These are phyloP conservation scores for Proales similis DNA, from an alignment of 1,140 invertebrate genomes.

Conservation along the genomic window DNA sequence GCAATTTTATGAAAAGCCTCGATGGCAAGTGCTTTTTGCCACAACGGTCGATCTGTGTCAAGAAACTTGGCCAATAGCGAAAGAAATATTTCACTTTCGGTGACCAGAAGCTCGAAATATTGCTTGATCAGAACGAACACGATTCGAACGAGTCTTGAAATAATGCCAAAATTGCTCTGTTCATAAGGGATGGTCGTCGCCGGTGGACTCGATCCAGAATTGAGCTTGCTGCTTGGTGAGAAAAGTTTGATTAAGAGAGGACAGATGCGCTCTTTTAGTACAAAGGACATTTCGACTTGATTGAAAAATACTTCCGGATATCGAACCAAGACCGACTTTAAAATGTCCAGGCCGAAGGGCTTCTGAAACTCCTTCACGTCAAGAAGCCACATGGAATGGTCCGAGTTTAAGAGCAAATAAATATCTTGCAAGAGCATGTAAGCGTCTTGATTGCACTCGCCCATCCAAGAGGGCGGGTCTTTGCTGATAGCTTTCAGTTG, in stretches of 20 bases:
- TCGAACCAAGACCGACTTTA: conserved; percentile 36
- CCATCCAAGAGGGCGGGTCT: conserved; percentile 32
- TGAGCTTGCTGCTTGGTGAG: conserved; percentile 66
- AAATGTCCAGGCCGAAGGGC: conserved; percentile 31
- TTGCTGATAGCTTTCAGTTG: conserved; percentile 34
- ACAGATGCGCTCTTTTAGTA: conserved; percentile 91
- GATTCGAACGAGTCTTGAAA: conserved; percentile 82
- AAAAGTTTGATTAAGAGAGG: conserved; percentile 94
- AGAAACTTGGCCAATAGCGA: conserved; percentile 92
- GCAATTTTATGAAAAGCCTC: conserved; percentile 87
- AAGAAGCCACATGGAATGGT: conserved; percentile 28
- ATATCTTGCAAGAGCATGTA: conserved; percentile 37
- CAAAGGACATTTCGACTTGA: conserved; percentile 74
- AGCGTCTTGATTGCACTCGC: conserved; percentile 18
- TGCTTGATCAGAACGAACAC: conserved; percentile 85
- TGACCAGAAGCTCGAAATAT: conserved; percentile 85
- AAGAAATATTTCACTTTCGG: conserved; percentile 96
- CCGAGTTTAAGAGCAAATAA: conserved; percentile 31
- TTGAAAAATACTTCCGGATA: conserved; percentile 32
- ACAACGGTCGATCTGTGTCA: conserved; percentile 86
- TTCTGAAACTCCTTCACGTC: conserved; percentile 30
- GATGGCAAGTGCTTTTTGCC: conserved; percentile 85
- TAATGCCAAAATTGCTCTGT: conserved; percentile 91
- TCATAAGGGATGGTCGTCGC: conserved; percentile 61
- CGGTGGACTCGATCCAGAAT: conserved; percentile 41